phyloP scores from a whole-genome alignment of 2,797 vertebrate species.

The Rhinophrynus dorsalis region DNA sequence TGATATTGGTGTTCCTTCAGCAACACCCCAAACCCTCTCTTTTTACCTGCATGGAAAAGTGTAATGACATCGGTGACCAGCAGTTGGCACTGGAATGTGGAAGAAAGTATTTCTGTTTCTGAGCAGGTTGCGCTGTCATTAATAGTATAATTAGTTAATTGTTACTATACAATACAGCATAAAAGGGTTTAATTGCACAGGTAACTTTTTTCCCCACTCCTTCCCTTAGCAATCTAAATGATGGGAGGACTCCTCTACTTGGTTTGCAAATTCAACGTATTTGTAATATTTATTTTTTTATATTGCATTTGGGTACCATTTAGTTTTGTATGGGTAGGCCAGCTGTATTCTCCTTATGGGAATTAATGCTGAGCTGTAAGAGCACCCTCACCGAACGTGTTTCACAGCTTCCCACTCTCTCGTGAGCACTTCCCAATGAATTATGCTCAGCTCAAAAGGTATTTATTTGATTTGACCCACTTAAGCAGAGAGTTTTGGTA shows the following conservation, averaged over 20 bases:
- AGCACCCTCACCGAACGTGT: too few species aligned
- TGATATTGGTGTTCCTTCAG: too few species aligned
- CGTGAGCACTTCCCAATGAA: too few species aligned
- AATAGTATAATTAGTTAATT: conserved; percentile 83
- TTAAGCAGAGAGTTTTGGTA: too few species aligned
- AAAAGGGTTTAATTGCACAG: conserved; percentile 78
- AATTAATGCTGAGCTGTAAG: neutral
- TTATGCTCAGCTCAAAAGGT: too few species aligned
- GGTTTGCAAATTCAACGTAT: neutral
- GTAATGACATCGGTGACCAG: conserved; percentile 79
- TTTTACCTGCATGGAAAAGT: conserved; percentile 60
- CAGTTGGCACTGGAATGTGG: conserved; percentile 75
- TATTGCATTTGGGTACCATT: conserved; percentile 55
- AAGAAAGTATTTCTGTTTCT: conserved; percentile 74
- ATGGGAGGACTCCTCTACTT: conserved; percentile 42
- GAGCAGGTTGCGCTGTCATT: conserved; percentile 81
- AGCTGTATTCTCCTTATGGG: conserved; percentile 57
- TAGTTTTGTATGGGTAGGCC: conserved; percentile 57
- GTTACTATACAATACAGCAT: conserved; percentile 73
- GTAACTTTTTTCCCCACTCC: conserved; percentile 62
- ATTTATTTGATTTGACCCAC: too few species aligned
- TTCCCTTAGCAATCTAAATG: conserved; percentile 63
- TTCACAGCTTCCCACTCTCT: too few species aligned
- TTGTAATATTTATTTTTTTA: conserved; percentile 55
- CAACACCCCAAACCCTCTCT: too few species aligned